Conservation (phyloP, 2,113 vertebrate species). For the Dryoscopus gambensis region DNA sequence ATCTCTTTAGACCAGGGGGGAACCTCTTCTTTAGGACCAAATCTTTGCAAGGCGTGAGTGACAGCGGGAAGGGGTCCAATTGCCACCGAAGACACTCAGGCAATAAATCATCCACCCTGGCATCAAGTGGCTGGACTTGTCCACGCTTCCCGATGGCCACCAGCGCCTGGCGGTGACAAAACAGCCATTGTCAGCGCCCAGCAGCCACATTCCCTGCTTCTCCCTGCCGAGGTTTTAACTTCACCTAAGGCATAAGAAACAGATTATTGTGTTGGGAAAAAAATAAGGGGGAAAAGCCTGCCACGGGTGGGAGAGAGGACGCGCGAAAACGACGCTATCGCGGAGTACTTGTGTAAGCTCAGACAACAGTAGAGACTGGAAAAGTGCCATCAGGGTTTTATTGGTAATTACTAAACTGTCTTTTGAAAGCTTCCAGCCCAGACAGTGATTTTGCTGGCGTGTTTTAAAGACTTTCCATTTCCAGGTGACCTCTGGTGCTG, state of each 20-base stretch:
- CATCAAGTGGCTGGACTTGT: conserved; percentile 76
- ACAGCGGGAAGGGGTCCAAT: conserved; percentile 94
- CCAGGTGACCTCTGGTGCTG: conserved; percentile 39
- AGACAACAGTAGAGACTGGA: neutral
- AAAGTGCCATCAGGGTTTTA: neutral
- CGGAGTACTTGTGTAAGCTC: neutral
- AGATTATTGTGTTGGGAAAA: neutral
- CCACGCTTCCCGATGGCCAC: conserved; percentile 86
- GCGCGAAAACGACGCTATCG: neutral
- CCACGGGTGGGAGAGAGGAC: neutral
- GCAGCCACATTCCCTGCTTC: conserved; percentile 68
- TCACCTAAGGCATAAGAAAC: conserved; percentile 64
- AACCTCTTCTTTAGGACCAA: conserved; percentile 84
- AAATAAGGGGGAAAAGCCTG: neutral
- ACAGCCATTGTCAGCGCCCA: conserved; percentile 82
- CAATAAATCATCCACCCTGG: conserved; percentile 98
- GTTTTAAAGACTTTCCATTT: conserved; percentile 55
- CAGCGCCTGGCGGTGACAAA: conserved; percentile 85
- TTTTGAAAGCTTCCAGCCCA: neutral
- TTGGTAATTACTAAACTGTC: neutral
- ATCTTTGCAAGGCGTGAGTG: conserved; percentile 87
- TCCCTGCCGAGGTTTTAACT: conserved; percentile 65
- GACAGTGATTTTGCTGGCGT: neutral
- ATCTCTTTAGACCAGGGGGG: conserved; percentile 83
- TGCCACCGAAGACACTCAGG: conserved; percentile 89